Evolutionary conservation across 2,888 invertebrate species (phyloP), one percentile per base, ranked within the genome.

Genomic region (Tetheella fluctuosa): DNA sequence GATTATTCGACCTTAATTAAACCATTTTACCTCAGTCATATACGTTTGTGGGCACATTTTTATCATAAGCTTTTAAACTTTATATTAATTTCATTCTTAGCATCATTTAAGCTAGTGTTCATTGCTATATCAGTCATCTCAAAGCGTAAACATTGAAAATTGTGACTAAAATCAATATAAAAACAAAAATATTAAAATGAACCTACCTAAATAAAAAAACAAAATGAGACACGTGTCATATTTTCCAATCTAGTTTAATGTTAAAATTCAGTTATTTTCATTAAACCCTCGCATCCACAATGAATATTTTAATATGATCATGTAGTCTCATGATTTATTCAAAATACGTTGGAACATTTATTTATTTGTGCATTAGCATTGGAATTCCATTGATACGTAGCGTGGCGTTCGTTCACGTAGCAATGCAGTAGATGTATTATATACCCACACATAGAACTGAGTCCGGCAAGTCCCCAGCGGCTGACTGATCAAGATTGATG

Each of bases 401-500:
- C 71, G 67, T 76, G 73, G 70, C 75, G 74, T 76, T 71, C 71
- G 79, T 77, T 73, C 79, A 74, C 79, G 80, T 77, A 74, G 70
- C 69, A 69, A 71, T 77, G 79, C 77, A 78, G 70, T 65, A 70
- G 68, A 73, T 65, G 62, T 34, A 23, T 23, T 13, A 7, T 55
- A 34, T 34, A 37, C 52, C 23, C n/a, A 13, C 30, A 17, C 15
- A 23, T 23, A 34, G 25, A 8, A 28, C n/a, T 30, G 54, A 28
- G 54, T 64, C 63, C 61, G 74, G 55, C 34, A 28, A 34, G 25
- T 83, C 87, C 86, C 84, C 65, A 62, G 84, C 71, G 87, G 80
- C 79, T 83, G 75, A 48, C 77, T 86, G 89, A 90, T 85, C 84
- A 86, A 90, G 90, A 90, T 90, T 88, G 88, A 90, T 90, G 88